Conservation (phyloP, 2,797 vertebrate species). For the Sternarchorhynchus goeldii region DNA sequence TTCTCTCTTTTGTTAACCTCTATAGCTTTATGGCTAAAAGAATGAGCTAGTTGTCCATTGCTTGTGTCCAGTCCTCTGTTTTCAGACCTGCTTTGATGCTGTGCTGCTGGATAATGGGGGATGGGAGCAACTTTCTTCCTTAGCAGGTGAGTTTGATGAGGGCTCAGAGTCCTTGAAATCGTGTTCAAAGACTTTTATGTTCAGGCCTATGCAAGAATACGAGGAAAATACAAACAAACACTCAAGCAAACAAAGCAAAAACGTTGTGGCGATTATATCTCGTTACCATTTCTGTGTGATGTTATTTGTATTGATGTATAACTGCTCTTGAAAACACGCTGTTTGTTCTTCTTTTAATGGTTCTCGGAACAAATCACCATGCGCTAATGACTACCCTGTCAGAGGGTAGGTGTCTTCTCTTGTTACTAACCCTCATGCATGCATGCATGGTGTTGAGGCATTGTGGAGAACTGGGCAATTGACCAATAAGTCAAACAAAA, state of each 20-base stretch:
- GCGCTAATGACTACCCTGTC: slow-evolving; percentile 26
- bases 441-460: slow-evolving; percentile 19
- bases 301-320: neutral
- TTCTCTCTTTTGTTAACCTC: slow-evolving; percentile 54
- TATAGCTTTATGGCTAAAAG: slow-evolving; percentile 40
- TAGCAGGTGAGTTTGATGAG: slow-evolving; percentile 44
- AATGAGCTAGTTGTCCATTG: slow-evolving; percentile 49
- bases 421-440: slow-evolving; percentile 37
- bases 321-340: slow-evolving; percentile 4
- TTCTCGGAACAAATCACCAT: slow-evolving; percentile 19
- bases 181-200: slow-evolving; percentile 34
- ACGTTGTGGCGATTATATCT: slow-evolving; percentile 10
- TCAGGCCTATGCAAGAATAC: slow-evolving; percentile 12
- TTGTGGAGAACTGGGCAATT: slow-evolving; percentile 48
- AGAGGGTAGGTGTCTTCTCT: slow-evolving; percentile 14
- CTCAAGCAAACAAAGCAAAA: too few relatives aligned
- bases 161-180: slow-evolving; percentile 44
- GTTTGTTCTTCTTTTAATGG: neutral
- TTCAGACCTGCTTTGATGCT: slow-evolving; percentile 56
- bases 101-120: slow-evolving; percentile 33
- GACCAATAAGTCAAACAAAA: slow-evolving; percentile 43
- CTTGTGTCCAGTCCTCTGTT: slow-evolving; percentile 41
- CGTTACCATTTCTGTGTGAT: slow-evolving; percentile 14
- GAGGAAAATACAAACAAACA: neutral
- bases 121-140: slow-evolving; percentile 28